A percentile compares a stretch with the other conserved stretches of the same genome.
Evolutionary conservation across 2,797 vertebrate species (phyloP).

Genomic region (Fundulus diaphanus): DNA sequence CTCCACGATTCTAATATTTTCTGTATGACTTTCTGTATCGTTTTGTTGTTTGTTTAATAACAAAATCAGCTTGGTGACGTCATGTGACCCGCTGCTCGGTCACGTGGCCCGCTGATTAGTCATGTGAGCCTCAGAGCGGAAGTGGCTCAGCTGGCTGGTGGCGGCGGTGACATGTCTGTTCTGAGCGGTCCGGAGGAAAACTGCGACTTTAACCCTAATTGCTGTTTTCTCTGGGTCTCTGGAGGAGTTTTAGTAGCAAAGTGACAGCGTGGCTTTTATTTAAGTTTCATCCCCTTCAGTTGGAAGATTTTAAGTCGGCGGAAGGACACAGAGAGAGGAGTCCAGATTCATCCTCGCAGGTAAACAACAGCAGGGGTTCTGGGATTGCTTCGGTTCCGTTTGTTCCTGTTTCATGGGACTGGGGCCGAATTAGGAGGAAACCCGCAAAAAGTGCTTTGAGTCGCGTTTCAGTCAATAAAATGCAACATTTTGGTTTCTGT

Average conservation of each 20-base stretch:
- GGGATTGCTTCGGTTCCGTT: not conserved
- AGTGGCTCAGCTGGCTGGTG: slow-evolving; percentile 43
- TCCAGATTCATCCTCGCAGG: slow-evolving; percentile 53
- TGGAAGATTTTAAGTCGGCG: not conserved
- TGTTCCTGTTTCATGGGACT: not conserved
- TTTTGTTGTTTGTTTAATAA: too few relatives aligned
- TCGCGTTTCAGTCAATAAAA: not conserved
- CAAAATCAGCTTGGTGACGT: too few relatives aligned
- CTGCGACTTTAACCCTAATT: rapidly evolving
- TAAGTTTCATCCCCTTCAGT: not conserved
- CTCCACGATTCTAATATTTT: too few relatives aligned
- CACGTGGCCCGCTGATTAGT: slow-evolving; percentile 43
- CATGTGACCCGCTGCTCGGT: not conserved
- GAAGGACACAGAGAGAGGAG: slow-evolving; percentile 12
- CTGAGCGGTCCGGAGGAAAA: not conserved
- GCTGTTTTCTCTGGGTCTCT: rapidly evolving
- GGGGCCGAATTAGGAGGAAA: not conserved
- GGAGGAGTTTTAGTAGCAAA: rapidly evolving
- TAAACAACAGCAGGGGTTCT: slow-evolving; percentile 47
- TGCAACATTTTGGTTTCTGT: rapidly evolving
- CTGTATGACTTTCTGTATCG: too few relatives aligned
- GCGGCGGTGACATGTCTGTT: slow-evolving; percentile 27
- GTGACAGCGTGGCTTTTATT: not conserved
- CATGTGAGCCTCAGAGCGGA: slow-evolving; percentile 61
- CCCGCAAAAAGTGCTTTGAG: not conserved